Percentiles rank a stretch among this genome's conserved stretches.
phyloP scores from a whole-genome alignment of 2,888 invertebrate species.

The Scaeva pyrastri region DNA sequence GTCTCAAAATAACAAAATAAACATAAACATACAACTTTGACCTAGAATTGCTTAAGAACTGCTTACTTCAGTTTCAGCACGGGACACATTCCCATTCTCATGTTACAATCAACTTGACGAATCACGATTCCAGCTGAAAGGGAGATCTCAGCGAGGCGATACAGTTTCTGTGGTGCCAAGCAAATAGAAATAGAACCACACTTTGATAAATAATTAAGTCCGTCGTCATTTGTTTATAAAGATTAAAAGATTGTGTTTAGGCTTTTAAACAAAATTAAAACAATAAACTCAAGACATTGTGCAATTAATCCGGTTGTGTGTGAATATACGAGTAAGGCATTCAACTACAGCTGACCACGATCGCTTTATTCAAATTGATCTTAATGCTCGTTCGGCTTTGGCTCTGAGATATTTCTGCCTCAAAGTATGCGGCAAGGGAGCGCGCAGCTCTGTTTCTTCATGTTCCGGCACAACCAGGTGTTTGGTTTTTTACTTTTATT shows the following conservation, averaged over 20 bases:
- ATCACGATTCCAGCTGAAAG: constrained; percentile 60
- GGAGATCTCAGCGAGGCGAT: constrained; percentile 50
- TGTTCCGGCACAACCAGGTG: constrained; percentile 72
- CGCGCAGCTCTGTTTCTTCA: constrained; percentile 19
- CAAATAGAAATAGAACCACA: constrained; percentile 41
- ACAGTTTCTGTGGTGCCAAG: constrained; percentile 35
- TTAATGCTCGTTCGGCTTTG: constrained; percentile 45
- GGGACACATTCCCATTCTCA: constrained; percentile 64
- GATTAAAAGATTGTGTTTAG: constrained; percentile 52
- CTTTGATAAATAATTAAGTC: constrained; percentile 67
- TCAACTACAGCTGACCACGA: constrained; percentile 58
- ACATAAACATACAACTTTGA: constrained; percentile 48
- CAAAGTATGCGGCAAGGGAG: not conserved
- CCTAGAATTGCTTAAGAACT: constrained; percentile 62
- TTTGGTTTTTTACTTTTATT: constrained; percentile 46
- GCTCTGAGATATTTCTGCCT: constrained; percentile 47
- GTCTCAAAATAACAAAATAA: not conserved
- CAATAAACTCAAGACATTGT: constrained; percentile 63
- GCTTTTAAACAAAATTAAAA: constrained; percentile 52
- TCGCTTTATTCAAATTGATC: constrained; percentile 69
- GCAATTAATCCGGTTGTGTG: constrained; percentile 75
- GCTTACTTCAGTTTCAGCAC: constrained; percentile 41
- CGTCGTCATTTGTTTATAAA: constrained; percentile 56
- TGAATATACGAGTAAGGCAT: constrained; percentile 54
- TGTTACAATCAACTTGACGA: constrained; percentile 47